Conservation (phyloP, 2,888 invertebrate genomes). For the Rhingia campestris region DNA sequence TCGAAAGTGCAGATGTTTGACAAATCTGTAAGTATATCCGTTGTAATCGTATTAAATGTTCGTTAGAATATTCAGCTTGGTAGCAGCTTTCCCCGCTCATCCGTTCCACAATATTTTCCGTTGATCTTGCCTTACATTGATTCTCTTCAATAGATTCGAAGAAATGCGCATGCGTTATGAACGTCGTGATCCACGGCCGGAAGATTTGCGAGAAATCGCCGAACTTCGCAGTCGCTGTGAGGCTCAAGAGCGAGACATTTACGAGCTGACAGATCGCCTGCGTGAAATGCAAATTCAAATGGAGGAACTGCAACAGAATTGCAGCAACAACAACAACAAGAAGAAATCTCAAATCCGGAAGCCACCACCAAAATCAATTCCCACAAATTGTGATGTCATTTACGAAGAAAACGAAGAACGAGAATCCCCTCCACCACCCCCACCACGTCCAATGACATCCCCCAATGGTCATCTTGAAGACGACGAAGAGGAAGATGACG, state of each 20-base stretch:
- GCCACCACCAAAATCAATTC: conserved; percentile 81
- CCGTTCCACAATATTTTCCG: not conserved
- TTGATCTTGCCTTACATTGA: not conserved
- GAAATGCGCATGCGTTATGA: conserved; percentile 85
- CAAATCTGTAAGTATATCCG: conserved; percentile 84
- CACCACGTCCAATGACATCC: conserved; percentile 49
- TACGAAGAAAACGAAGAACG: conserved; percentile 82
- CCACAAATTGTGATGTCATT: conserved; percentile 82
- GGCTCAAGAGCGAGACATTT: conserved; percentile 85
- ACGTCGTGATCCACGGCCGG: conserved; percentile 84
- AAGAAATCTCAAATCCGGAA: conserved; percentile 78
- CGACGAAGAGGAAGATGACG: conserved; percentile 21
- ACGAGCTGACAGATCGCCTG: conserved; percentile 84
- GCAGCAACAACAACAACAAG: conserved; percentile 58
- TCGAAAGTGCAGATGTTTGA: conserved; percentile 84
- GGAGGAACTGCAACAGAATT: conserved; percentile 77
- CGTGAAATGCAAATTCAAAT: conserved; percentile 85
- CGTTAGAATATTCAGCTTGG: conserved; percentile 14
- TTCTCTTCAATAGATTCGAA: conserved; percentile 82
- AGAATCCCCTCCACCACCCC: conserved; percentile 77
- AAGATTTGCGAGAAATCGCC: conserved; percentile 84
- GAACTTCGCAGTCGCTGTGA: conserved; percentile 85
- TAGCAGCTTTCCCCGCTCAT: conserved; percentile 1
- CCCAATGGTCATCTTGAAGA: conserved; percentile 31
- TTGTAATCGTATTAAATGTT: conserved; percentile 48